Conservation (phyloP, 2,113 vertebrate genomes). For the Sebastes schlegelii region DNA sequence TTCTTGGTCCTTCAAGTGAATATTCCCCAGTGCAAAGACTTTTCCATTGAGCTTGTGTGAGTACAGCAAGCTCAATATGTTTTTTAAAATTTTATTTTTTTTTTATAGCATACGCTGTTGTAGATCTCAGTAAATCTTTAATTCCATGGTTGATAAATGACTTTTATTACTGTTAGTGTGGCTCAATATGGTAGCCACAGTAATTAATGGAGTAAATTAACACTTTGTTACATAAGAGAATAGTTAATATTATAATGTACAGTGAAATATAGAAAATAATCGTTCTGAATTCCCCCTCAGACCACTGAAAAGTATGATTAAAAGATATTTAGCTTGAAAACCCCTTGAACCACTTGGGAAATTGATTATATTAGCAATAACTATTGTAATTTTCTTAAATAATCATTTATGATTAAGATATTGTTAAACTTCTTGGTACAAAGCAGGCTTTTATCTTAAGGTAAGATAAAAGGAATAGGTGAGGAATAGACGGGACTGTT, state of each 20-base stretch:
- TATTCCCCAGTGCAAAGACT: slow-evolving; percentile 79
- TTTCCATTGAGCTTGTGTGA: slow-evolving; percentile 83
- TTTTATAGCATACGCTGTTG: background rate
- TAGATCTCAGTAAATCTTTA: slow-evolving; percentile 4
- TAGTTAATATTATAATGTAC: background rate
- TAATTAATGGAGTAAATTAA: background rate
- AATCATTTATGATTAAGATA: slow-evolving; percentile 23
- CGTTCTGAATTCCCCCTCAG: background rate
- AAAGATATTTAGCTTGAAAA: background rate
- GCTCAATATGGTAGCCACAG: background rate
- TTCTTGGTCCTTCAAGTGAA: slow-evolving; percentile 84
- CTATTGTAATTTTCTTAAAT: background rate
- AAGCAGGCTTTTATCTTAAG: slow-evolving; percentile 14
- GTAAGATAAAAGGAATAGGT: too few relatives aligned
- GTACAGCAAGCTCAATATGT: slow-evolving; percentile 34
- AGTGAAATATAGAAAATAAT: background rate
- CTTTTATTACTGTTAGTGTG: background rate
- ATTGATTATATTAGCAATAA: background rate
- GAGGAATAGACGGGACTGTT: too few relatives aligned
- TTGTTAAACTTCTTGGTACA: slow-evolving; percentile 18
- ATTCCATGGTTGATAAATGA: background rate
- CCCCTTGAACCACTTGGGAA: slow-evolving; percentile 5
- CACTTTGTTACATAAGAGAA: background rate
- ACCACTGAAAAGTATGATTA: slow-evolving; percentile 14
- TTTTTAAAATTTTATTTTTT: background rate